Base-by-base conservation (phyloP, 1,140 invertebrate species). In the Zaprionus davidi region DNA sequence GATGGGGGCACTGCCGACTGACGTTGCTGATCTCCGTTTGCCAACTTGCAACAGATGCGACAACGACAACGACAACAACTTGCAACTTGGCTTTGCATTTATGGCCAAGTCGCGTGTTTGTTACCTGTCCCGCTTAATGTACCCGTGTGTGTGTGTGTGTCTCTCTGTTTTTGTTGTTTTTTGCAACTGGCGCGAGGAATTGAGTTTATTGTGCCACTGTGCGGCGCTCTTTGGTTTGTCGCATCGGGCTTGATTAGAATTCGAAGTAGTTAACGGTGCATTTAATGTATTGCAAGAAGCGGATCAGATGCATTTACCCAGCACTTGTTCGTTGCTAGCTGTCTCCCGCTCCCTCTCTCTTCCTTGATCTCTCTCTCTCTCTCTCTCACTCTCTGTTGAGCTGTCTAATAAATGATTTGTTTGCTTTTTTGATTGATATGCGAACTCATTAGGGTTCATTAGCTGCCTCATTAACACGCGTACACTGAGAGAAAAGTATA, bases 171-270 rank as follows among this genome's bases (percentile, higher is more conserved):
- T 58, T 70, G 28, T 70, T 49, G 15, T 49, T 67, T 60, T 57
- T 64, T 65, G 17, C 55, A 73, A 73, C 53, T 71, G 66, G 73
- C 72, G 65, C 71, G 46, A 60, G 73, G 81, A 87, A 87, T 87
- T 87, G 84, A 87, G 84, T 87, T 87, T 88, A 87, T 87, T 87
- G 80, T 87, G 84, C 84, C 83, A 87, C 72, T 59, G 74, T 41
- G 81, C 66, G 84, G 78, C 78, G 76, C 88, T 73, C 81, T 71
- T 88, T 78, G 78, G 69, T 80, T 88, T 84, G 83, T 88, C 84
- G 79, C 86, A 90, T 79, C 72, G 79, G 81, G 76, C 81, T 90
- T 90, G 88, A 90, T 90, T 90, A 90, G 86, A 90, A 90, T 90
- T 85, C 79, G 77, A 90, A 80, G 82, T 79, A 90, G 86, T 82